These are phyloP conservation scores for Allygus modestus DNA, from an alignment of 2,888 invertebrate genomes.

Conservation along the genomic window DNA sequence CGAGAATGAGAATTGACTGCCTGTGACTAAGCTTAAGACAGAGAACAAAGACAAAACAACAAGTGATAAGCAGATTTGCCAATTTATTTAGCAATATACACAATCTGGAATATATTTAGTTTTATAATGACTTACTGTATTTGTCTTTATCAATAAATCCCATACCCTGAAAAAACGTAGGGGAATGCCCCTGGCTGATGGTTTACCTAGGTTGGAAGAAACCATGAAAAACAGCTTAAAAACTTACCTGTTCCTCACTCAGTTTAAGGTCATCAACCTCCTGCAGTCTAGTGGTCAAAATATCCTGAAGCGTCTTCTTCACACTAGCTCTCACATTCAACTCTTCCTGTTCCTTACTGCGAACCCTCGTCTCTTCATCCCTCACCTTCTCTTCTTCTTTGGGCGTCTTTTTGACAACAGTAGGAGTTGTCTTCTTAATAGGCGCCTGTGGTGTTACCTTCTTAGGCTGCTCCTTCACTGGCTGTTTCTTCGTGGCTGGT, in stretches of 20 bases:
- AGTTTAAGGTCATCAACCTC: slow-evolving; percentile 75
- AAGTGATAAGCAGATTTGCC: too few relatives aligned
- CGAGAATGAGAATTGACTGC: too few relatives aligned
- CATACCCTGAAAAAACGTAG: too few relatives aligned
- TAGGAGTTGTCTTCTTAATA: slow-evolving; percentile 62
- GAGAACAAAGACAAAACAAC: too few relatives aligned
- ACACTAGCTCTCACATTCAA: slow-evolving; percentile 86
- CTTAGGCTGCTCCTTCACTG: slow-evolving; percentile 20
- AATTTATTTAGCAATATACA: too few relatives aligned
- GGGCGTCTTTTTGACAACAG: slow-evolving; percentile 68
- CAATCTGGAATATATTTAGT: too few relatives aligned
- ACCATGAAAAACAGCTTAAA: background rate
- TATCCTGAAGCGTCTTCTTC: slow-evolving; percentile 85
- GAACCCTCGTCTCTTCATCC: slow-evolving; percentile 38
- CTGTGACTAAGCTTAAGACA: too few relatives aligned
- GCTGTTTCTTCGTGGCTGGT: slow-evolving; percentile 7
- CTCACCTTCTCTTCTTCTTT: slow-evolving; percentile 72
- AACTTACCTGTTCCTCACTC: slow-evolving; percentile 26
- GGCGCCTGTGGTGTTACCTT: background rate
- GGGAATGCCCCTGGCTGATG: too few relatives aligned
- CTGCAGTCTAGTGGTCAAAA: slow-evolving; percentile 78
- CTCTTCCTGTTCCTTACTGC: slow-evolving; percentile 70
- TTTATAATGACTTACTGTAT: too few relatives aligned
- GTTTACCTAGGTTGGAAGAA: too few relatives aligned
- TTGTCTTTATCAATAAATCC: too few relatives aligned